phyloP scores from a whole-genome alignment of 2,113 vertebrate genomes.

The Phylloscopus trochiloides region DNA sequence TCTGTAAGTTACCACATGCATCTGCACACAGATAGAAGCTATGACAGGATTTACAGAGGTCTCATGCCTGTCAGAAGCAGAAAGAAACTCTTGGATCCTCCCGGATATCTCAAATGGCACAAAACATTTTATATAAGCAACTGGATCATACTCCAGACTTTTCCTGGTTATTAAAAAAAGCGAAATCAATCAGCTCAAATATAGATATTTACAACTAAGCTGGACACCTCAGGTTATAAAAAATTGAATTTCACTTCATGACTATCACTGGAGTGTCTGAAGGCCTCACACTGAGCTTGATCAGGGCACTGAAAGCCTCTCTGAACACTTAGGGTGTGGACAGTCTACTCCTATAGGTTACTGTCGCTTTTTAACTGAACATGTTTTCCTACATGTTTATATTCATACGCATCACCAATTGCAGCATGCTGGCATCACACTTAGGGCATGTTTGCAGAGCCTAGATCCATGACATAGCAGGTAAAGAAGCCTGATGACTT shows the following conservation, averaged over 20 bases:
- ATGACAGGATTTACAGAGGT: neutral
- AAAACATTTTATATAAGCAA: neutral
- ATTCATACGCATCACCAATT: neutral
- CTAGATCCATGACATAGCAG: neutral
- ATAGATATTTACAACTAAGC: neutral
- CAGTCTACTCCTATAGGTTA: neutral
- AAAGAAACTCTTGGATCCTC: neutral
- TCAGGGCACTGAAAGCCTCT: neutral
- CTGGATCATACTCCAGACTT: neutral
- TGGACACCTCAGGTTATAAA: neutral
- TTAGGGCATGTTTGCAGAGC: neutral
- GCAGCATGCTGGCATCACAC: neutral
- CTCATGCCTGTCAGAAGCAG: neutral
- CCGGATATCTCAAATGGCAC: neutral
- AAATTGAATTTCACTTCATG: neutral
- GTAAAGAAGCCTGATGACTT: neutral
- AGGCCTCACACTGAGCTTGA: neutral
- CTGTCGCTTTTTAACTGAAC: neutral
- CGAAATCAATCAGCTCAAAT: neutral
- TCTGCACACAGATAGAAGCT: neutral
- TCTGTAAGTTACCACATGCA: neutral
- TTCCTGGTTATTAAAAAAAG: neutral
- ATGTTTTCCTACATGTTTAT: neutral
- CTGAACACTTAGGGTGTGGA: no score
- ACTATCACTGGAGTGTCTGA: no score